Evolutionary conservation across 2,888 invertebrate genomes (phyloP), one percentile per base, ranked within the genome.

Genomic region (Eutolmus rufibarbis): DNA sequence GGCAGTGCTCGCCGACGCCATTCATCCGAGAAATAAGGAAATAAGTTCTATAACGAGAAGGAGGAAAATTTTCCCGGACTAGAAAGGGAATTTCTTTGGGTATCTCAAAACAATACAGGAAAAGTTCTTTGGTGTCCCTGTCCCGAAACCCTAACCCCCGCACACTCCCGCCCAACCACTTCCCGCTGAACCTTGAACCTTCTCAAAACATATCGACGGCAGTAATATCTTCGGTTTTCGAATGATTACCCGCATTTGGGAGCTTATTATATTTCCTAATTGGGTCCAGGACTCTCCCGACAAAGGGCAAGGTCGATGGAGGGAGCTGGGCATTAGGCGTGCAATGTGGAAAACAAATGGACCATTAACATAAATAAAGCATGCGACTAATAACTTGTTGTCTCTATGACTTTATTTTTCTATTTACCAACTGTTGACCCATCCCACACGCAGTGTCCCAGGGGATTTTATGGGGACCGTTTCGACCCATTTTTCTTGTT

Each of bases 381-480:
- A 78, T 78, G 78, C 78, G 43, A 43, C 78, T 78, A 78, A 78
- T 78, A 78, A 78, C 78, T 78, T 78, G 77, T 40, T 40, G 78
- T 78, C 78, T 46, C 43, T 78, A 78, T 78, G 78, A 78, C 78
- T 78, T 78, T 78, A 78, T 78, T 78, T 78, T 46, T 78, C 78
- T 78, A 78, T 78, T 78, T 78, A 23, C 78, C 78, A 78, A 78
- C 78, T 19, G 78, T 78, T 78, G 78, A 43, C 78, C 78, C 40
- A 40, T 23, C 40, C 23, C 43, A 14, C 37, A 78, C 1, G 9
- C 2, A 7, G 4, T 28, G 3, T 57, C 23, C 51, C 77, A 14
- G n/a, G 78, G 40, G 46, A 46, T 5, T 37, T 78, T 78, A 78
- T 78, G 78, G 40, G 9, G 40, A 4, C 43, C 12, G 19, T 43